phyloP scores from a whole-genome alignment of 2,888 invertebrate species.

The Acronicta alni region DNA sequence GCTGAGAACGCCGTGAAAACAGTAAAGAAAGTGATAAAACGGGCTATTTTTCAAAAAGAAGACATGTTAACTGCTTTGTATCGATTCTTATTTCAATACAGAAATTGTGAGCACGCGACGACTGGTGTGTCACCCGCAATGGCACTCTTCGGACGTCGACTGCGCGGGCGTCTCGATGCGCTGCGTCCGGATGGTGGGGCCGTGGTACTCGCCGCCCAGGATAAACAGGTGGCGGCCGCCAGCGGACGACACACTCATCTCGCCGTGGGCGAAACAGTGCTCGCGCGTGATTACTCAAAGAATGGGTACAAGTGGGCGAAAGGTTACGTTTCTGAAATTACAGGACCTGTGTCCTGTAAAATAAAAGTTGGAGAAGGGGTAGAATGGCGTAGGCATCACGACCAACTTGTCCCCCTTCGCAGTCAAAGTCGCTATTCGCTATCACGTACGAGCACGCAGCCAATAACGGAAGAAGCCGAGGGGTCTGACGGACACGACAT shows the following conservation, averaged over 20 bases:
- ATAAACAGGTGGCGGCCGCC: neutral
- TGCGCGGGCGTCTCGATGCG: no score
- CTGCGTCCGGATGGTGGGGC: no score
- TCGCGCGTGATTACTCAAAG: neutral
- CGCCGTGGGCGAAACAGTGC: neutral
- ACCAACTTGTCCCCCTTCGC: neutral
- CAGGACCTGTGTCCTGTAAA: neutral
- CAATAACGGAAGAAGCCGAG: no score
- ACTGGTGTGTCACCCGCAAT: no score
- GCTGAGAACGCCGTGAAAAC: conserved; percentile 1
- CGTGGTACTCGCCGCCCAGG: neutral
- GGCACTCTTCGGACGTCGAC: no score
- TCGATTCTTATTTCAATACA: neutral
- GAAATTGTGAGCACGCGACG: no score
- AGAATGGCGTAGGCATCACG: neutral
- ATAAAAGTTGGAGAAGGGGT: neutral
- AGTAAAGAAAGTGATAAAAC: neutral
- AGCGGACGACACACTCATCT: neutral
- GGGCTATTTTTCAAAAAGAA: conserved; percentile 1
- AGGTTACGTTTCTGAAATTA: neutral
- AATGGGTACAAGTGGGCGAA: neutral
- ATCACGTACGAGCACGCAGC: no score
- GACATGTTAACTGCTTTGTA: neutral
- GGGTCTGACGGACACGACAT: no score
- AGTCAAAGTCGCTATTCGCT: no score